A percentile compares a stretch with the other conserved stretches of the same genome.
Evolutionary conservation across 2,888 invertebrate species (phyloP).

Genomic region (Phalera bucephala): DNA sequence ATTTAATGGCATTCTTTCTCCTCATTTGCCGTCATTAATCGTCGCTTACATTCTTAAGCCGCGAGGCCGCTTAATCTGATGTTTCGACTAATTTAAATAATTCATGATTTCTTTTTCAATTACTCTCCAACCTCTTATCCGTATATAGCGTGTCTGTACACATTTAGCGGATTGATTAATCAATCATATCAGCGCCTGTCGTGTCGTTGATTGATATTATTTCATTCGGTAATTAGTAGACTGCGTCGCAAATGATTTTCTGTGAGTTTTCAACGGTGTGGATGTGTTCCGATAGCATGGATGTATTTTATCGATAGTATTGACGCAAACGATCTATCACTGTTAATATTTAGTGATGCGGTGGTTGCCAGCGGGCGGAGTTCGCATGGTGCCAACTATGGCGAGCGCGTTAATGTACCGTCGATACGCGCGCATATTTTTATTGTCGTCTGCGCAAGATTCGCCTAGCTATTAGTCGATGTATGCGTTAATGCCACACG

Average conservation of each 20-base stretch:
- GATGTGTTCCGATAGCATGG: constrained; percentile 3
- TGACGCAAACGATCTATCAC: constrained; percentile 51
- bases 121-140: constrained; percentile 17
- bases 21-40: constrained; percentile 31
- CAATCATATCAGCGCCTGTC: constrained; percentile 37
- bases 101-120: constrained; percentile 28
- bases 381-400: constrained; percentile 75
- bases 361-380: constrained; percentile 69
- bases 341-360: constrained; percentile 56
- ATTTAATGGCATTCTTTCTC: constrained; percentile 37
- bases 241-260: constrained; percentile 9
- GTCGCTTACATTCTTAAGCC: constrained; percentile 29
- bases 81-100: constrained; percentile 16
- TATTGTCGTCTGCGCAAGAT: constrained; percentile 60
- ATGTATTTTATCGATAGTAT: constrained; percentile 46
- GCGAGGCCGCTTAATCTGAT: constrained; percentile 26
- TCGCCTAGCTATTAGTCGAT: constrained; percentile 58
- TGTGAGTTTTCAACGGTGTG: constrained; percentile 13
- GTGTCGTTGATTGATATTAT: constrained; percentile 37
- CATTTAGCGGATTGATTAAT: constrained; percentile 25
- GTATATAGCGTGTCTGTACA: constrained; percentile 23
- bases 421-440: constrained; percentile 62
- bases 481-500: constrained; percentile 56
- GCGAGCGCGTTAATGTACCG: constrained; percentile 79
- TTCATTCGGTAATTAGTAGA: constrained; percentile 21